These are phyloP conservation scores for Teinopalpus imperialis DNA, from an alignment of 2,888 invertebrate species.

Conservation along the genomic window DNA sequence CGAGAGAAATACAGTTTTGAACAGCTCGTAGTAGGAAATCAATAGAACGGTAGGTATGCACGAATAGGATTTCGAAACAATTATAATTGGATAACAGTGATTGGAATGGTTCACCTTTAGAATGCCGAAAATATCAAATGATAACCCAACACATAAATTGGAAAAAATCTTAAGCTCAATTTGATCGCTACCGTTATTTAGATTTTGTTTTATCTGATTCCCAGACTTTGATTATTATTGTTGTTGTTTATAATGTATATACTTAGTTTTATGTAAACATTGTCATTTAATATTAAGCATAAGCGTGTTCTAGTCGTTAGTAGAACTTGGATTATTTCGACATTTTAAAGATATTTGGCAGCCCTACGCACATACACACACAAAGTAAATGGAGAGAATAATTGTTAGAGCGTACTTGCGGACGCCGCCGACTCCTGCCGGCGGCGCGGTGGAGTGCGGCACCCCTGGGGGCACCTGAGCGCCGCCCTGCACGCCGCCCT, in stretches of 20 bases:
- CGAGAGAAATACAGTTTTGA: slow-evolving; percentile 14
- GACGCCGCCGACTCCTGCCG: slow-evolving; percentile 83
- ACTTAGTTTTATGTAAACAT: no score
- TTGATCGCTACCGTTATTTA: no score
- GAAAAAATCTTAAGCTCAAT: no score
- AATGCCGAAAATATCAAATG: slow-evolving; percentile 20
- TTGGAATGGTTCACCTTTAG: slow-evolving; percentile 16
- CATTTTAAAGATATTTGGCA: slow-evolving; percentile 24
- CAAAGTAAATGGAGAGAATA: slow-evolving; percentile 15
- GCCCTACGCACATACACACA: slow-evolving; percentile 21
- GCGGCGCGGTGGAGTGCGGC: slow-evolving; percentile 75
- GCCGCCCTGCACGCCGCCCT: slow-evolving; percentile 74
- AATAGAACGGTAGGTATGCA: slow-evolving; percentile 15
- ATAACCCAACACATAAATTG: slow-evolving; percentile 2
- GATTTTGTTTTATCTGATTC: no score
- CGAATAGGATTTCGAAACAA: slow-evolving; percentile 13
- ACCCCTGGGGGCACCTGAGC: slow-evolving; percentile 77
- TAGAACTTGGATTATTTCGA: slow-evolving; percentile 16
- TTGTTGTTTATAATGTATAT: no score
- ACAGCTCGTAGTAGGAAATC: slow-evolving; percentile 10
- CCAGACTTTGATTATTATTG: no score
- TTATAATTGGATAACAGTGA: slow-evolving; percentile 12
- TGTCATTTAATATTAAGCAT: no score
- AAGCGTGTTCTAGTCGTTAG: no score
- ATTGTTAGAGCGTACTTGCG: slow-evolving; percentile 63